A percentile compares a stretch with the other conserved stretches of the same genome.
phyloP scores from a whole-genome alignment of 2,113 vertebrate species.

The Cnemophilus loriae region DNA sequence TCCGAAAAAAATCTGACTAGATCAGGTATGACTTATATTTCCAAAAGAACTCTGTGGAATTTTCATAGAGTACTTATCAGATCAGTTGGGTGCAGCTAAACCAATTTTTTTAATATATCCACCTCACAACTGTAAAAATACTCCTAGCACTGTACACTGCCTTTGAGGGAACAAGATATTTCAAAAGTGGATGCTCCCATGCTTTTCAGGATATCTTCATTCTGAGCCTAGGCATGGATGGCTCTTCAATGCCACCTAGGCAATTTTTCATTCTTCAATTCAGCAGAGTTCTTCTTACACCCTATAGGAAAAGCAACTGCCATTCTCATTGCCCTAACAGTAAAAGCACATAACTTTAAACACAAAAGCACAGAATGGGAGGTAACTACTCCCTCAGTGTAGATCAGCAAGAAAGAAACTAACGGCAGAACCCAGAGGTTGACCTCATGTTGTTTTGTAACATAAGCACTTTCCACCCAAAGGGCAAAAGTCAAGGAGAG shows the following conservation, averaged over 20 bases:
- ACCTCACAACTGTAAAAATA: neutral
- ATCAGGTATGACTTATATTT: neutral
- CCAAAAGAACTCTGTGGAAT: neutral
- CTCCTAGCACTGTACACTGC: neutral
- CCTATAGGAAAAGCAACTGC: neutral
- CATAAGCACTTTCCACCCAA: constrained; percentile 66
- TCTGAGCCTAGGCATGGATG: neutral
- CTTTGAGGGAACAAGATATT: neutral
- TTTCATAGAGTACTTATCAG: neutral
- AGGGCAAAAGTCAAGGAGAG: constrained; percentile 68
- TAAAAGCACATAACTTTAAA: neutral
- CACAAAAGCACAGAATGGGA: neutral
- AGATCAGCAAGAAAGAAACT: constrained; percentile 13
- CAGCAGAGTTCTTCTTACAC: neutral
- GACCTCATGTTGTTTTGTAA: constrained; percentile 68
- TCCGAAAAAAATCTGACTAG: neutral
- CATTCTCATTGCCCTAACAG: neutral
- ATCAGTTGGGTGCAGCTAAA: neutral
- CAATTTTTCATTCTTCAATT: neutral
- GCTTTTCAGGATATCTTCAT: neutral
- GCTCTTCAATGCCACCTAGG: neutral
- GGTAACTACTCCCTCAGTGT: neutral
- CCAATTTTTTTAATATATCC: neutral
- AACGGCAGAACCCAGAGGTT: neutral
- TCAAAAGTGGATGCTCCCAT: neutral